Evolutionary conservation across 2,888 invertebrate species (phyloP).

Genomic region (Pachydiplax longipennis): DNA sequence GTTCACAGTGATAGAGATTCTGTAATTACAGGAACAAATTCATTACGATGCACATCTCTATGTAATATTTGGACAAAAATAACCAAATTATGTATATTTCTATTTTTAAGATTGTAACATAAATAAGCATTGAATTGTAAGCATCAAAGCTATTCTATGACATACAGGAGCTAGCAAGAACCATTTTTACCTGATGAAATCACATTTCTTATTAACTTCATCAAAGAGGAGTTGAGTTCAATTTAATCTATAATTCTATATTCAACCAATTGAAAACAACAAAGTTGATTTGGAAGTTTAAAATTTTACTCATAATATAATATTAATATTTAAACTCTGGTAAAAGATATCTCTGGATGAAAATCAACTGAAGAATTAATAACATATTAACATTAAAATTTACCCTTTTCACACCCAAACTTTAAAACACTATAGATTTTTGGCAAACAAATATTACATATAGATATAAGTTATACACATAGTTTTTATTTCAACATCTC

Average conservation of each 20-base stretch:
- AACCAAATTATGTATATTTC: too few relatives aligned
- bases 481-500: not conserved
- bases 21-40: too few relatives aligned
- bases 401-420: not conserved
- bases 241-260: not conserved
- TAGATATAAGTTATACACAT: constrained; percentile 4
- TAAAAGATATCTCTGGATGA: not conserved
- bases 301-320: not conserved
- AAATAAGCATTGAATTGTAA: not conserved
- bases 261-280: too few relatives aligned
- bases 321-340: not conserved
- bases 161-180: not conserved
- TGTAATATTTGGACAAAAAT: too few relatives aligned
- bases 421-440: not conserved
- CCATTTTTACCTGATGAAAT: not conserved
- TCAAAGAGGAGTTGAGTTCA: not conserved
- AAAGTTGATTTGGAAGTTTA: too few relatives aligned
- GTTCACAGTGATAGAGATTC: too few relatives aligned
- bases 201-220: not conserved
- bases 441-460: not conserved
- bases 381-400: not conserved
- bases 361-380: not conserved
- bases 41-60: too few relatives aligned
- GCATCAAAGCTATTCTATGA: not conserved
- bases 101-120: too few relatives aligned